Evolutionary conservation across 2,113 vertebrate genomes (phyloP).

Genomic region (Tetrax tetrax): DNA sequence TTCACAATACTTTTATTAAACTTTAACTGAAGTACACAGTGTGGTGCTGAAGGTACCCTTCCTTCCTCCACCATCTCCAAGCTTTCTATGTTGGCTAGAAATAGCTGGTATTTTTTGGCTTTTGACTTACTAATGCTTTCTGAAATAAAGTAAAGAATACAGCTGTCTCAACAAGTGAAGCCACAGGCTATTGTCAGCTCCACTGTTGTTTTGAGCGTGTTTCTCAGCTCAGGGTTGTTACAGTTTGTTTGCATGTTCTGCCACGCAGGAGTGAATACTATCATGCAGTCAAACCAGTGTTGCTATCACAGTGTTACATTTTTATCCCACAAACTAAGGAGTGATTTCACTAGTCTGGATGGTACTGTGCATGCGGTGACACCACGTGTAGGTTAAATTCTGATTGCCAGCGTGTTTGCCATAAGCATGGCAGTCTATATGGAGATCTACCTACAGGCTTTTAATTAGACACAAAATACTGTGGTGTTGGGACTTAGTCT

Average conservation of each 20-base stretch:
- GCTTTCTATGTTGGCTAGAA: background rate
- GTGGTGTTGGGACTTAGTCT: background rate
- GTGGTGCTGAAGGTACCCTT: background rate
- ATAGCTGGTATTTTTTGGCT: background rate
- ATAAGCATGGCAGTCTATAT: background rate
- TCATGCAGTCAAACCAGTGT: background rate
- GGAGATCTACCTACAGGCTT: background rate
- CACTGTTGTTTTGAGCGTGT: background rate
- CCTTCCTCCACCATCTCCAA: background rate
- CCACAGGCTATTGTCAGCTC: background rate
- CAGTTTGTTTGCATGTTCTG: background rate
- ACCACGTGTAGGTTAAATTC: background rate
- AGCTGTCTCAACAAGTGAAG: background rate
- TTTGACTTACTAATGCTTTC: background rate
- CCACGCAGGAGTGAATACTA: background rate
- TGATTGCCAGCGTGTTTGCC: background rate
- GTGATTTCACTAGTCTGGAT: background rate
- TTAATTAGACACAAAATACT: background rate
- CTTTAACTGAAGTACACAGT: background rate
- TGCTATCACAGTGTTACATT: background rate
- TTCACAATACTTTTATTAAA: background rate
- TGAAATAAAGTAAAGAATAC: background rate
- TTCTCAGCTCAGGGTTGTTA: background rate
- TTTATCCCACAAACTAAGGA: background rate
- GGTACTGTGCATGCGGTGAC: background rate